Conservation (phyloP, 2,113 vertebrate genomes). For the Progne subis region DNA sequence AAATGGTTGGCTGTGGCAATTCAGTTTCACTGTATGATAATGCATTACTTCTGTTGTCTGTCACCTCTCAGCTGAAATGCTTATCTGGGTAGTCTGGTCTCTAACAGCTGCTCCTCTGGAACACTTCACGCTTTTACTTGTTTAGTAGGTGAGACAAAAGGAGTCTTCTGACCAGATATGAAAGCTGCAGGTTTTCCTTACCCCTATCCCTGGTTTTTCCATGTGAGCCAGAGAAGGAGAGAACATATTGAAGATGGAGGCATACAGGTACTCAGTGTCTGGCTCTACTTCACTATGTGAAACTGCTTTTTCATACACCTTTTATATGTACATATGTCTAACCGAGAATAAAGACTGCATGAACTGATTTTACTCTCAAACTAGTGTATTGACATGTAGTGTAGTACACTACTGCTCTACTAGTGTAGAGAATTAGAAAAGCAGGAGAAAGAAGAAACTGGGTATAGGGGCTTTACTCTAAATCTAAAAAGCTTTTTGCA, state of each 20-base stretch:
- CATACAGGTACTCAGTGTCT: background rate
- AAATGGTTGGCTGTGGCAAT: background rate
- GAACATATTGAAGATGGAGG: background rate
- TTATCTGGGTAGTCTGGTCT: background rate
- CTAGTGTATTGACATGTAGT: background rate
- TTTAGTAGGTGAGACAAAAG: background rate
- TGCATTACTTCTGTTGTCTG: background rate
- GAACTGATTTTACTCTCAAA: background rate
- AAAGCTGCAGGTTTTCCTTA: background rate
- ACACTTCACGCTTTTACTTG: background rate
- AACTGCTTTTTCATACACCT: background rate
- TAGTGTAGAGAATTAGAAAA: background rate
- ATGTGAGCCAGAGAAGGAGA: background rate
- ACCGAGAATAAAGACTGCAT: background rate
- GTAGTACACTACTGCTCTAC: too few species aligned
- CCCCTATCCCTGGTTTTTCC: background rate
- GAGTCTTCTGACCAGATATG: background rate
- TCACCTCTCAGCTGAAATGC: background rate
- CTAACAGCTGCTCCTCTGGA: background rate
- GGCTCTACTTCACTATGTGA: background rate
- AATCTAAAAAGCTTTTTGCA: background rate
- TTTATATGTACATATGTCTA: background rate
- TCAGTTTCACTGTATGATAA: background rate
- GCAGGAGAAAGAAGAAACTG: background rate
- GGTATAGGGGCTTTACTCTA: background rate